Percentiles rank a stretch among this genome's conserved stretches.
phyloP scores from a whole-genome alignment of 2,113 vertebrate genomes.

The Coptodon bakossiorum region DNA sequence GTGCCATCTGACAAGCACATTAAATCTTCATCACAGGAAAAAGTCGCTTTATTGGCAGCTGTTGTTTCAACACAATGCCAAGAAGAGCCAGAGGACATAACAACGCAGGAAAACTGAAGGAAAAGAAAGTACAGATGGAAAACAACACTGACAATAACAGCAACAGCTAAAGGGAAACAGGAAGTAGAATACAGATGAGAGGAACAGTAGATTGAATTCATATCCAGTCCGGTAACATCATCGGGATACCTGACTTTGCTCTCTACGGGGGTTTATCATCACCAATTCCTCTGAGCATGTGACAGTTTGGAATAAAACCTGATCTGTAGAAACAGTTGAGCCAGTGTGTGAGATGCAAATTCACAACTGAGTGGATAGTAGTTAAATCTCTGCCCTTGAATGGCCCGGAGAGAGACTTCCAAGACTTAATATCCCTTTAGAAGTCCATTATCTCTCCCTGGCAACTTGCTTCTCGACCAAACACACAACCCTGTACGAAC shows the following conservation, averaged over 20 bases:
- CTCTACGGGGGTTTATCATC: conserved; percentile 1
- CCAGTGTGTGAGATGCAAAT: conserved; percentile 49
- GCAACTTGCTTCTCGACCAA: conserved; percentile 49
- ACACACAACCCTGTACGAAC: conserved; percentile 12
- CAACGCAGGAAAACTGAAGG: neutral
- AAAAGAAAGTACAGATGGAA: neutral
- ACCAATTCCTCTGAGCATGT: conserved; percentile 10
- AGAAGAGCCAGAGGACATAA: conserved; percentile 35
- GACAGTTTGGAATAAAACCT: conserved; percentile 23
- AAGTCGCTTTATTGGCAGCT: conserved; percentile 41
- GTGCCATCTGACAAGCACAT: conserved; percentile 34
- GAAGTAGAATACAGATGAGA: conserved; percentile 9
- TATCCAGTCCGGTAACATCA: conserved; percentile 25
- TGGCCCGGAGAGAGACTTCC: conserved; percentile 44
- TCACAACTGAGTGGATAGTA: conserved; percentile 21
- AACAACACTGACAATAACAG: neutral
- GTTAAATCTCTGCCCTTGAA: conserved; percentile 47
- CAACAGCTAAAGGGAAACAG: neutral
- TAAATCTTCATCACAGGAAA: conserved; percentile 65
- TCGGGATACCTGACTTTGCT: conserved; percentile 3
- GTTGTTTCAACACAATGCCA: conserved; percentile 27
- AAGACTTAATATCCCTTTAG: conserved; percentile 49
- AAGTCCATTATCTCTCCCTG: conserved; percentile 61
- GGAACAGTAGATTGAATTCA: conserved; percentile 2
- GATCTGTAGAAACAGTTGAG: conserved; percentile 25